phyloP scores from a whole-genome alignment of 2,113 vertebrate species.

The Platichthys stellatus region DNA sequence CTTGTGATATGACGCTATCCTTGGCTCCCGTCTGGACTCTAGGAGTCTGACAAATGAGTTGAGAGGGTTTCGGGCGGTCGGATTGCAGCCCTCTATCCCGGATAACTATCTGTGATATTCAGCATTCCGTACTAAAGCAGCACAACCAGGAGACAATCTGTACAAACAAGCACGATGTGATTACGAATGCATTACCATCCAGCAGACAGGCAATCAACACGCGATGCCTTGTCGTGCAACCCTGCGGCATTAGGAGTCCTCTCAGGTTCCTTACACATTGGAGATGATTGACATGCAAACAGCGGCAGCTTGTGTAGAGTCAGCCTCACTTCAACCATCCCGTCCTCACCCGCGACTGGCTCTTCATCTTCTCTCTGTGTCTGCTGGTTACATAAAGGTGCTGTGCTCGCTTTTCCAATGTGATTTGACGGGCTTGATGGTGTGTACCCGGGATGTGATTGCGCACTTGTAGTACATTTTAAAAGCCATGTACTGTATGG shows the following conservation, averaged over 20 bases:
- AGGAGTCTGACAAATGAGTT: constrained; percentile 23
- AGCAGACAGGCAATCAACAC: constrained; percentile 58
- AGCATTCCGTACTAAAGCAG: constrained; percentile 45
- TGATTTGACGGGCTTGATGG: constrained; percentile 25
- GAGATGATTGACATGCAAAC: constrained; percentile 58
- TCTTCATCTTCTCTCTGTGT: constrained; percentile 2
- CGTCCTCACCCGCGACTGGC: constrained; percentile 4
- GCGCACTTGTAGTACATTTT: constrained; percentile 31
- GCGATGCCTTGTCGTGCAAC: constrained; percentile 37
- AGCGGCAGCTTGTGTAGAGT: constrained; percentile 21
- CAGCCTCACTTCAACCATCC: constrained; percentile 18
- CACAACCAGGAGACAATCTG: constrained; percentile 44
- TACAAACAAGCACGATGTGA: constrained; percentile 55
- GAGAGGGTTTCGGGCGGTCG: constrained; percentile 18
- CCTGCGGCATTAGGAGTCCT: constrained; percentile 45
- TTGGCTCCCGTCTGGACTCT: background rate
- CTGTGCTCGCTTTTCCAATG: constrained; percentile 42
- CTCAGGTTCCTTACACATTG: constrained; percentile 35
- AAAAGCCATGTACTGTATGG: constrained; percentile 1
- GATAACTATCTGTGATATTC: constrained; percentile 58
- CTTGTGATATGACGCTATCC: too few species aligned
- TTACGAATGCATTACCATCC: constrained; percentile 54
- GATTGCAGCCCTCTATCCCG: constrained; percentile 20
- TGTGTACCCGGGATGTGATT: constrained; percentile 1
- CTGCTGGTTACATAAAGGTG: constrained; percentile 49